These are phyloP conservation scores for Poeciliopsis turrubarensis DNA, from an alignment of 2,113 vertebrate species.

Conservation along the genomic window DNA sequence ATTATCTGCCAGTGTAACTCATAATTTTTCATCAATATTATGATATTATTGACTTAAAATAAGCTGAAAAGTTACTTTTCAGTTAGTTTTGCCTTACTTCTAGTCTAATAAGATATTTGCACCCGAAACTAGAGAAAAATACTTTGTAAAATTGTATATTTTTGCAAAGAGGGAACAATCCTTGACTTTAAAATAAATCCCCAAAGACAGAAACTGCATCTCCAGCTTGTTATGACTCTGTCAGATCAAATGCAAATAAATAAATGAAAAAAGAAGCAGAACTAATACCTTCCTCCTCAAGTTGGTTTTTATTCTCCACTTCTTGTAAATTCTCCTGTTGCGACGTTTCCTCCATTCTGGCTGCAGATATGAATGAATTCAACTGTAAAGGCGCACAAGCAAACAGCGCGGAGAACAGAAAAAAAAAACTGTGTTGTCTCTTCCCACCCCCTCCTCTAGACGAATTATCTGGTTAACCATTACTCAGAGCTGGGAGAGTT, in stretches of 20 bases:
- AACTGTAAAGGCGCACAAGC: slow-evolving; percentile 37
- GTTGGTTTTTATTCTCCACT: slow-evolving; percentile 53
- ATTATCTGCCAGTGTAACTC: no score
- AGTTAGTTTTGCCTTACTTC: no score
- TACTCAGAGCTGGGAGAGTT: slow-evolving; percentile 74
- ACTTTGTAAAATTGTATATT: no score
- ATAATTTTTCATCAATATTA: no score
- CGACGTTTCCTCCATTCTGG: slow-evolving; percentile 75
- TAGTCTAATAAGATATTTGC: no score
- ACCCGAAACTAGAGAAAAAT: no score
- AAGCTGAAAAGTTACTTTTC: no score
- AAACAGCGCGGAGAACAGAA: slow-evolving; percentile 30
- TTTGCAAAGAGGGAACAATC: neutral
- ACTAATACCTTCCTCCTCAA: slow-evolving; percentile 73
- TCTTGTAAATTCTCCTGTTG: slow-evolving; percentile 58
- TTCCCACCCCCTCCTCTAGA: slow-evolving; percentile 77
- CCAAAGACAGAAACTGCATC: neutral
- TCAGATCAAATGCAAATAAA: neutral
- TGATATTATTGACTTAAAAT: no score
- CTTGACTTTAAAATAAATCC: neutral
- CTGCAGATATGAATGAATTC: slow-evolving; percentile 66
- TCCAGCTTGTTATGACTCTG: neutral
- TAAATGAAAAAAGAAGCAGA: neutral
- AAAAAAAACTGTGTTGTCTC: slow-evolving; percentile 64
- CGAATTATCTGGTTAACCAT: slow-evolving; percentile 85